A percentile compares a stretch with the other conserved stretches of the same genome.
Evolutionary conservation across 2,888 invertebrate genomes (phyloP).

Genomic region (Dicranocentrus wangi): DNA sequence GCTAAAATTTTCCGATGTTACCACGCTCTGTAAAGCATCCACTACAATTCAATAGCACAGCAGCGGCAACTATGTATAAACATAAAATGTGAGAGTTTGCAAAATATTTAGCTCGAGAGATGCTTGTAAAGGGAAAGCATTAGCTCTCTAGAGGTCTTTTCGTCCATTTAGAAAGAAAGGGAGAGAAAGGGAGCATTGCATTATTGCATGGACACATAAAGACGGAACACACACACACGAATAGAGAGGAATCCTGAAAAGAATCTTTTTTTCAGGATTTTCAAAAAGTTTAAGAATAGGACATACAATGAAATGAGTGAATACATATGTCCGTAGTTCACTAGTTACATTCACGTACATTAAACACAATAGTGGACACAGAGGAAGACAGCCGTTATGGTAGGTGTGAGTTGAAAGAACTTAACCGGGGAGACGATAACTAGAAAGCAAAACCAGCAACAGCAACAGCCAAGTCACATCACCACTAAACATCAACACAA

Average conservation of each 20-base stretch:
- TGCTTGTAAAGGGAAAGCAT: too few species aligned
- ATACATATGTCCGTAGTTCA: slow-evolving; percentile 5
- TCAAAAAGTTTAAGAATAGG: slow-evolving; percentile 29
- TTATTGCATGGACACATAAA: slow-evolving; percentile 12
- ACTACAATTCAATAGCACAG: background rate
- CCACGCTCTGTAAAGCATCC: background rate
- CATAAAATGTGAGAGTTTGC: too few species aligned
- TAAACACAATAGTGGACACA: slow-evolving; percentile 16
- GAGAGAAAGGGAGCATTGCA: slow-evolving; percentile 4
- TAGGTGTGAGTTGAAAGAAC: slow-evolving; percentile 13
- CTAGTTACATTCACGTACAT: background rate
- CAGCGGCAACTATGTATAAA: too few species aligned
- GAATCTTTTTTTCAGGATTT: slow-evolving; percentile 21
- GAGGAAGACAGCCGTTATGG: background rate
- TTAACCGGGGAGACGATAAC: background rate
- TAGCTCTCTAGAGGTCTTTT: slow-evolving; percentile 41
- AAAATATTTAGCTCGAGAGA: too few species aligned
- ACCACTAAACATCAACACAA: background rate
- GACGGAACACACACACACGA: background rate
- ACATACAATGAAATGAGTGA: background rate
- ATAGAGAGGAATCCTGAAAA: slow-evolving; percentile 13
- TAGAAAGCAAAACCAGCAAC: background rate
- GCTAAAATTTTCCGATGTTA: background rate
- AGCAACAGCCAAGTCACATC: slow-evolving; percentile 3
- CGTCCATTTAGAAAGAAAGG: slow-evolving; percentile 20